Base-by-base conservation (phyloP, 2,888 invertebrate species). In the Phaedon cochleariae region DNA sequence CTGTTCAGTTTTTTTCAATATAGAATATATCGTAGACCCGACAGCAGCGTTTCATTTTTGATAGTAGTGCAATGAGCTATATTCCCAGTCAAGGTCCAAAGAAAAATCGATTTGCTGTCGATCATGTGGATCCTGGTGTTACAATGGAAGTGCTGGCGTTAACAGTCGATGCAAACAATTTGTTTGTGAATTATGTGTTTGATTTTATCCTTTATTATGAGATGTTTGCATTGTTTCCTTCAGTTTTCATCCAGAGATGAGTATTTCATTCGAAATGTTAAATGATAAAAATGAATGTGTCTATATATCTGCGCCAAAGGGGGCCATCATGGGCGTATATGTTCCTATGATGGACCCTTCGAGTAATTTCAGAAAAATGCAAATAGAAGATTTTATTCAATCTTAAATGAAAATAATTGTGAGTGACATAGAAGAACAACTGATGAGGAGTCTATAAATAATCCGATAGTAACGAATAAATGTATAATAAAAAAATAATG, bases 1-100 rank as follows among this genome's bases (percentile, higher is more conserved):
- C n/a, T n/a, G n/a, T n/a, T n/a, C n/a, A n/a, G n/a, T n/a, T n/a
- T n/a, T n/a, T n/a, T n/a, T n/a, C n/a, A n/a, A n/a, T n/a, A n/a
- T n/a, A n/a, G n/a, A n/a, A n/a, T n/a, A n/a, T n/a, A n/a, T n/a
- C n/a, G n/a, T n/a, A n/a, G n/a, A n/a, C n/a, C n/a, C n/a, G n/a
- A n/a, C n/a, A n/a, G n/a, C n/a, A n/a, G n/a, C n/a, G n/a, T n/a
- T n/a, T n/a, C n/a, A n/a, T n/a, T n/a, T n/a, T n/a, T n/a, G n/a
- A n/a, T n/a, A n/a, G n/a, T 61, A 61, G n/a, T 61, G 61, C 22
- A 60, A 60, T 34, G 62, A 54, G 21, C 26, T 54, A 21, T 62
- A n/a, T 21, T 62, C 62, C 17, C 53, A 34, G 12, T 62, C 54
- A 21, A 29, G 10, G 10, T 2, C 37, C 3, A 53, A 21, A 54